Percentiles rank a stretch among this genome's conserved stretches.
phyloP scores from a whole-genome alignment of 2,113 vertebrate species.

The Pseudorasbora parva region DNA sequence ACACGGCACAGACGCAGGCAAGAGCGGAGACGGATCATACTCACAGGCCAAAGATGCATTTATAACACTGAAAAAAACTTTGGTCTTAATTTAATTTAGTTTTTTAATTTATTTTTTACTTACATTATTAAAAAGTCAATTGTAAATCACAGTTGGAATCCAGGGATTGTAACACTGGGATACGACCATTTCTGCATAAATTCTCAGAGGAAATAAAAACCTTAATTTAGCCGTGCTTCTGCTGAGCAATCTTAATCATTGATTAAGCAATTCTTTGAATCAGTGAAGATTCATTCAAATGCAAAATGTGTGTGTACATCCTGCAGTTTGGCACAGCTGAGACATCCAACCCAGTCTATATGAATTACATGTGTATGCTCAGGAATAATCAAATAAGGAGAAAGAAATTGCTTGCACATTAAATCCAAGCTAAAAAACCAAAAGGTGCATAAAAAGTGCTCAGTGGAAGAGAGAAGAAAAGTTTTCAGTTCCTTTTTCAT shows the following conservation, averaged over 20 bases:
- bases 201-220: neutral
- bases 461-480: neutral
- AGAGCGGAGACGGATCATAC: conserved; percentile 65
- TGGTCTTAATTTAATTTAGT: neutral
- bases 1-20: conserved; percentile 71
- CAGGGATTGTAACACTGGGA: neutral
- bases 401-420: neutral
- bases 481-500: neutral
- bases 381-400: neutral
- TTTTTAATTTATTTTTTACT: neutral
- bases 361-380: neutral
- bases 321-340: neutral
- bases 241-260: neutral
- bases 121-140: neutral
- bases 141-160: neutral
- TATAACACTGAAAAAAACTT: neutral
- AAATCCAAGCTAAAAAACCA: neutral
- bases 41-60: neutral
- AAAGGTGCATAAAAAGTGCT: neutral
- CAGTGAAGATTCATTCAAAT: conserved; percentile 18
- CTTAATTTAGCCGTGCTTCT: neutral
- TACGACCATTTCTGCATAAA: neutral
- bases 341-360: neutral
- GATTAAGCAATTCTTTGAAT: conserved; percentile 5
- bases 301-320: neutral